Evolutionary conservation across 1,140 invertebrate species (phyloP).

Genomic region (Heliconius congener): DNA sequence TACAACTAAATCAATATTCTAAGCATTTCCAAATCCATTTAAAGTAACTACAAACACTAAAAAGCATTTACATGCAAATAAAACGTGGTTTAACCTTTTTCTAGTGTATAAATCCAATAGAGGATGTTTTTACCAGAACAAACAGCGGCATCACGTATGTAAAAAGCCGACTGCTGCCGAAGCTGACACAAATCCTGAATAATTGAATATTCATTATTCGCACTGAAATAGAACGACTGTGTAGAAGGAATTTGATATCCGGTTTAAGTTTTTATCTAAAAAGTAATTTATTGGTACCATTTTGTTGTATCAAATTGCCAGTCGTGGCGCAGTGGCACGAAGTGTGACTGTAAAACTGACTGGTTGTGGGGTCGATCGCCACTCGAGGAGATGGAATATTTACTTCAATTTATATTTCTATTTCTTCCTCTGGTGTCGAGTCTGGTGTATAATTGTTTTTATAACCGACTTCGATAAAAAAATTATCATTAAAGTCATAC

Average conservation of each 20-base stretch:
- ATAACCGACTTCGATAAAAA: not conserved
- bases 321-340: too few species aligned
- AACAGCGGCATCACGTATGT: not conserved
- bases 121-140: slow-evolving; percentile 12
- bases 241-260: slow-evolving; percentile 5
- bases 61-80: slow-evolving; percentile 6
- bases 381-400: too few species aligned
- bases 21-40: not conserved
- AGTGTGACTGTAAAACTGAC: too few species aligned
- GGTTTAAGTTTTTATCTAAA: not conserved
- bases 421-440: too few species aligned
- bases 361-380: too few species aligned
- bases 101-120: slow-evolving; percentile 7
- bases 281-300: not conserved
- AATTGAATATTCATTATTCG: slow-evolving; percentile 13
- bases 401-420: too few species aligned
- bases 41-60: not conserved
- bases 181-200: slow-evolving; percentile 15
- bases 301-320: not conserved
- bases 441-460: not conserved
- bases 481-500: too few species aligned
- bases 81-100: slow-evolving; percentile 11
- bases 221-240: slow-evolving; percentile 10
- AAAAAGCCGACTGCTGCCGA: slow-evolving; percentile 10
- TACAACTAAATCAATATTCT: too few species aligned